phyloP scores from a whole-genome alignment of 2,888 invertebrate species.

The Nemoura dubitans region DNA sequence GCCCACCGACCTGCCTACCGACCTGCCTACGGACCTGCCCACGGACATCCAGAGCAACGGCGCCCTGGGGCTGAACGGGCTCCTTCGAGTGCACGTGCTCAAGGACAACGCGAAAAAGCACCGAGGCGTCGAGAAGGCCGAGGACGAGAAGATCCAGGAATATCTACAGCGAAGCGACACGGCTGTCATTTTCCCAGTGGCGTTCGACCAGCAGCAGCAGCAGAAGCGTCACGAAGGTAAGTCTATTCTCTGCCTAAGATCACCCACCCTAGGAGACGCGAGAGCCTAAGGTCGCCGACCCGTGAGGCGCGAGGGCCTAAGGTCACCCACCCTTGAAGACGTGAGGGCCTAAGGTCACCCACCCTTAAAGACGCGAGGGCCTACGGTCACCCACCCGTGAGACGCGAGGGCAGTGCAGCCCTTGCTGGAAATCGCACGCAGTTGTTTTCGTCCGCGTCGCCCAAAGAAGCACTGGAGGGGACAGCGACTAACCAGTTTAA shows the following conservation, averaged over 20 bases:
- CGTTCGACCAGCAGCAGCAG: conserved; percentile 53
- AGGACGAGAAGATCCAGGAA: conserved; percentile 61
- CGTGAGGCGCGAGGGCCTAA: too few species aligned
- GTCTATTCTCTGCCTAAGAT: too few species aligned
- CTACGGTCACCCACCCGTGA: too few species aligned
- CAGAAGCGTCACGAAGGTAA: background rate
- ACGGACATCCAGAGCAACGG: conserved; percentile 44
- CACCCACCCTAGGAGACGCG: too few species aligned
- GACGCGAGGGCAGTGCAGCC: too few species aligned
- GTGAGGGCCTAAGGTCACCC: too few species aligned
- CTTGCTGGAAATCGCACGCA: too few species aligned
- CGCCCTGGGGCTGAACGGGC: background rate
- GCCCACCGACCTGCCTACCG: conserved; percentile 38
- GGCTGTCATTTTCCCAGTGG: conserved; percentile 64
- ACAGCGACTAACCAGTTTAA: background rate
- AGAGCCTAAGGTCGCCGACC: too few species aligned
- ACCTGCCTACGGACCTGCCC: conserved; percentile 24
- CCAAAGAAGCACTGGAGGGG: background rate
- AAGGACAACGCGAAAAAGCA: background rate
- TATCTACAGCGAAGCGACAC: conserved; percentile 64
- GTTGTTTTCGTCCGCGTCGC: background rate
- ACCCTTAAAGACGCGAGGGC: too few species aligned
- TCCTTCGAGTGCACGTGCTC: background rate
- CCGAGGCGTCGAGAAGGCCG: too few species aligned
- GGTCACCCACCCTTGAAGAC: too few species aligned